Evolutionary conservation across 1,140 invertebrate species (phyloP).

Genomic region (Drosophila paulistorum): DNA sequence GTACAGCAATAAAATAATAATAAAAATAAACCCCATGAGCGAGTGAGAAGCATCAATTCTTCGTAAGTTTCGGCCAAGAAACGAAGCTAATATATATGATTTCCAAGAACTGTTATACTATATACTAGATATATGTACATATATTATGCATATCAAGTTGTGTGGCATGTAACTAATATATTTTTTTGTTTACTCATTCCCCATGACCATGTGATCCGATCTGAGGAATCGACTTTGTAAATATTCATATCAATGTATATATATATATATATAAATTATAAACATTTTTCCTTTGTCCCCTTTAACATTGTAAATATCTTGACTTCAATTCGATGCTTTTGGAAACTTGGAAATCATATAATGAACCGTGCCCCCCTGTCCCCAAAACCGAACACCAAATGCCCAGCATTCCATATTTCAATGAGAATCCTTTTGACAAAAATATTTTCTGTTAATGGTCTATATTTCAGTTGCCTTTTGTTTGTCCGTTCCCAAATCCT

Average conservation of each 20-base stretch:
- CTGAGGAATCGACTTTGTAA: conserved; percentile 52
- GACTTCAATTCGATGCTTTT: conserved; percentile 40
- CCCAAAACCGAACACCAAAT: conserved; percentile 24
- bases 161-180: conserved; percentile 5
- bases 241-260: conserved; percentile 39
- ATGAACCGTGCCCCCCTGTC: not conserved
- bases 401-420: conserved; percentile 51
- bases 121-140: conserved; percentile 17
- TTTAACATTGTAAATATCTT: conserved; percentile 40
- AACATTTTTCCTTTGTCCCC: conserved; percentile 34
- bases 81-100: conserved; percentile 33
- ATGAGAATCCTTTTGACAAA: conserved; percentile 49
- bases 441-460: conserved; percentile 51
- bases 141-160: conserved; percentile 5
- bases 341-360: conserved; percentile 59
- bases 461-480: conserved; percentile 51
- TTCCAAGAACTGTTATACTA: conserved; percentile 31
- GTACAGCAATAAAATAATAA: conserved; percentile 47
- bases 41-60: conserved; percentile 38
- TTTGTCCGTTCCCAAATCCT: conserved; percentile 56
- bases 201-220: conserved; percentile 47
- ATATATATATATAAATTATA: conserved; percentile 25
- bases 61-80: conserved; percentile 27
- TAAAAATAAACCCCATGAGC: conserved; percentile 50
- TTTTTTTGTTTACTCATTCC: conserved; percentile 6